Percentiles rank a stretch among this genome's conserved stretches.
Evolutionary conservation across 2,797 vertebrate species (phyloP).

Genomic region (Pipistrellus pipistrellus): DNA sequence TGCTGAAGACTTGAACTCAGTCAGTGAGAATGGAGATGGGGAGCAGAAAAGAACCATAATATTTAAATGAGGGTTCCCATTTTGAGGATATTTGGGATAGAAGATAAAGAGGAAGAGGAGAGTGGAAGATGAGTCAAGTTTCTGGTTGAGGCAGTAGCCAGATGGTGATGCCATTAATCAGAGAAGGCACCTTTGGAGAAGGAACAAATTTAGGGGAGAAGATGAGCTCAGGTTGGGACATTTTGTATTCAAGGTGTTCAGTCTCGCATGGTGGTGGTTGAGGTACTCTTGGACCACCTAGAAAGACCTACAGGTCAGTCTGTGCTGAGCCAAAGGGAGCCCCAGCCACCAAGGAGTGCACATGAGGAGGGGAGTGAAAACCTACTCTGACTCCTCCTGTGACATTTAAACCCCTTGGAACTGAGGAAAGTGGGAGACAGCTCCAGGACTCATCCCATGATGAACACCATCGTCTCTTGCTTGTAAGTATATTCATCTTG

Average conservation of each 20-base stretch:
- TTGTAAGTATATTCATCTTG: not conserved
- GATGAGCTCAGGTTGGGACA: not conserved
- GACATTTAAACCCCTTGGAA: accelerated
- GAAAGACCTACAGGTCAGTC: not conserved
- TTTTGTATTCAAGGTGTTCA: not conserved
- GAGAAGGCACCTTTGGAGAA: not conserved
- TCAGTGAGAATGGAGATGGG: not conserved
- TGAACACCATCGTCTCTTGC: not conserved
- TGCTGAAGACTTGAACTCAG: not conserved
- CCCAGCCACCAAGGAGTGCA: accelerated
- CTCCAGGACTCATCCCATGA: not conserved
- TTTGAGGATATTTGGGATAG: not conserved
- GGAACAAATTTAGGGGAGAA: not conserved
- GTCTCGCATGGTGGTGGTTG: not conserved
- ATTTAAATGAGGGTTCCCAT: not conserved
- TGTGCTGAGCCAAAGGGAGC: not conserved
- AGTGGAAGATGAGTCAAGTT: not conserved
- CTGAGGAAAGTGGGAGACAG: not conserved
- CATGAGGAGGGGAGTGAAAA: not conserved
- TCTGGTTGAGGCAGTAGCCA: not conserved
- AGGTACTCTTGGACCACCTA: not conserved
- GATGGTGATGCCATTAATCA: no score
- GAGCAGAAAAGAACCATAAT: not conserved
- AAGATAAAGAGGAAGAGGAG: not conserved
- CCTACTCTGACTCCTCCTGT: not conserved